Evolutionary conservation across 2,113 vertebrate genomes (phyloP).

Genomic region (Promerops cafer): DNA sequence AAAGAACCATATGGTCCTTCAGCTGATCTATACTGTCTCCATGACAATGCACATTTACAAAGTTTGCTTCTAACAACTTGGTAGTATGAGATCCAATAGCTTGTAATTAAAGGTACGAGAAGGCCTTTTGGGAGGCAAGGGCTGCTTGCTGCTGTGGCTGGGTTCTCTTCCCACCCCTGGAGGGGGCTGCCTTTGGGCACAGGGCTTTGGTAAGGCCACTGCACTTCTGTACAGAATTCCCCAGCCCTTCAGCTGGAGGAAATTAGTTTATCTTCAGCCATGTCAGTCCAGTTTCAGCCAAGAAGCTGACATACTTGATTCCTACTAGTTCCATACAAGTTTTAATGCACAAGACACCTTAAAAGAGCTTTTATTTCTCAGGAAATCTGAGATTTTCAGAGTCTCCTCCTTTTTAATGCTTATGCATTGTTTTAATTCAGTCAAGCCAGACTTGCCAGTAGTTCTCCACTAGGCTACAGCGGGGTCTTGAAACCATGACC

Average conservation of each 20-base stretch:
- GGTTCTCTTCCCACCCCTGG: not conserved
- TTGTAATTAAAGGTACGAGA: not conserved
- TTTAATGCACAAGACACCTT: not conserved
- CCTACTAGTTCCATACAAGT: not conserved
- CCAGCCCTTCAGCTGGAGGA: not conserved
- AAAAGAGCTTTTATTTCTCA: not conserved
- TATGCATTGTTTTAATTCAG: not conserved
- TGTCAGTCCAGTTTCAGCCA: not conserved
- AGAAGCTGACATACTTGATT: not conserved
- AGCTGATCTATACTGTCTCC: constrained; percentile 61
- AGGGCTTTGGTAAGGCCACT: not conserved
- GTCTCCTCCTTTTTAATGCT: not conserved
- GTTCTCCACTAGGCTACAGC: not conserved
- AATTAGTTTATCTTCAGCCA: not conserved
- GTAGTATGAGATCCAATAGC: constrained; percentile 5
- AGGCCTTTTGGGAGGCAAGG: not conserved
- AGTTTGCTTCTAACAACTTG: constrained; percentile 30
- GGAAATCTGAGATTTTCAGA: not conserved
- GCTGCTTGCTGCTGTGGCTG: not conserved
- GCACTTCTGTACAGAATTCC: not conserved
- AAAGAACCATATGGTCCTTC: constrained; percentile 67
- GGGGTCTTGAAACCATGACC: not conserved
- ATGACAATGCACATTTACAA: constrained; percentile 67
- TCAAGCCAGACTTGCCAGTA: not conserved
- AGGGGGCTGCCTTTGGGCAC: not conserved